These are phyloP conservation scores for Polypterus senegalus DNA, from an alignment of 2,113 vertebrate genomes.

Conservation along the genomic window DNA sequence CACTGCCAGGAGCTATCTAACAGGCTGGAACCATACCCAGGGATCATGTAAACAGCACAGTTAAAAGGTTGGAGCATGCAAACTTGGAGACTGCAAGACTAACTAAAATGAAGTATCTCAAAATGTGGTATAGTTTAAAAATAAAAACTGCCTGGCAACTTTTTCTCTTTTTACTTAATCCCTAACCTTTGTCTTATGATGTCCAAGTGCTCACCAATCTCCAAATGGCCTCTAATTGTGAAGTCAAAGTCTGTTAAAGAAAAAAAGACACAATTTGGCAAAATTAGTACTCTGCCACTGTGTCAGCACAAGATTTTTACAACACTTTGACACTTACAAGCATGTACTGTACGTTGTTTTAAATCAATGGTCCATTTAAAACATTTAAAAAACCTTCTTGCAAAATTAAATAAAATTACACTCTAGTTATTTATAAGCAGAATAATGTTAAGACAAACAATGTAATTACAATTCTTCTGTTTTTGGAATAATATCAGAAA, in stretches of 20 bases:
- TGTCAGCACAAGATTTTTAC: too few species aligned
- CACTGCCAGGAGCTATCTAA: neutral
- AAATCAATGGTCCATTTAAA: too few species aligned
- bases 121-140: neutral
- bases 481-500: neutral
- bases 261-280: neutral
- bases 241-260: slow-evolving; percentile 63
- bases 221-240: slow-evolving; percentile 62
- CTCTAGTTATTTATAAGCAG: neutral
- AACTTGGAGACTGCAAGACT: too few species aligned
- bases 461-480: neutral
- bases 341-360: too few species aligned
- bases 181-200: slow-evolving; percentile 79
- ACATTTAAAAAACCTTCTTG: too few species aligned
- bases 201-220: slow-evolving; percentile 69
- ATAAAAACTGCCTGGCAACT: neutral
- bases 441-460: neutral
- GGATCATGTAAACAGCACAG: too few species aligned
- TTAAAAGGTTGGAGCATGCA: too few species aligned
- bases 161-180: neutral
- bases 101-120: too few species aligned
- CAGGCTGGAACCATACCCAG: neutral
- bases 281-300: too few species aligned
- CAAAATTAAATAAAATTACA: too few species aligned
- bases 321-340: too few species aligned